Conservation (phyloP, 2,888 invertebrate species). For the Aleiodes testaceus region DNA sequence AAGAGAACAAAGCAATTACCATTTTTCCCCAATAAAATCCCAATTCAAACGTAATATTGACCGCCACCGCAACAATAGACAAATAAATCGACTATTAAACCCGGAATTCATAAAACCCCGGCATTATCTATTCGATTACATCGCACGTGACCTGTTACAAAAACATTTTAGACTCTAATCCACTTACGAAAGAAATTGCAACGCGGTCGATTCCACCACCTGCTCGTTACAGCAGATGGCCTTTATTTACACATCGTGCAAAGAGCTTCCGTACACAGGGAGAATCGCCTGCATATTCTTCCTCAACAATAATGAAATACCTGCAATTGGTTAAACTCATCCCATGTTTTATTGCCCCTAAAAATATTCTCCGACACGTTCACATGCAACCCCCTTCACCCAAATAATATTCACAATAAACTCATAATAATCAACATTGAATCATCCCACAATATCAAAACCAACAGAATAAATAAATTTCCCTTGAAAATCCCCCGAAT, state of each 20-base stretch:
- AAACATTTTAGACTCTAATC: constrained; percentile 65
- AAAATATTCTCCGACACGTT: constrained; percentile 8
- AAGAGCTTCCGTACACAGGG: neutral
- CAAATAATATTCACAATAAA: no score
- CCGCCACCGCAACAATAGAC: no score
- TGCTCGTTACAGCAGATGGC: constrained; percentile 61
- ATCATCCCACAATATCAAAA: neutral
- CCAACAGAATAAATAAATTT: constrained; percentile 5
- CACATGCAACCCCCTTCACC: no score
- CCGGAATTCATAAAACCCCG: no score
- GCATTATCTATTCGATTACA: no score
- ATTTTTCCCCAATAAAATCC: no score
- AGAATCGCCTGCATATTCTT: neutral
- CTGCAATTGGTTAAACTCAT: neutral
- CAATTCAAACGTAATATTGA: no score
- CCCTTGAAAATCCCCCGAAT: constrained; percentile 10
- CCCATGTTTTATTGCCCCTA: neutral
- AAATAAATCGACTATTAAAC: no score
- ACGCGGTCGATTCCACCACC: constrained; percentile 61
- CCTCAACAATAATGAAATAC: constrained; percentile 1
- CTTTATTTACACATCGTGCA: constrained; percentile 12
- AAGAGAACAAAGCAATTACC: no score
- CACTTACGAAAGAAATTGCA: constrained; percentile 59
- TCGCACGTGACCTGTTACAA: constrained; percentile 71
- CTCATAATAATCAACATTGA: no score